phyloP scores from a whole-genome alignment of 2,888 invertebrate species.

The Matsumyia berberina region DNA sequence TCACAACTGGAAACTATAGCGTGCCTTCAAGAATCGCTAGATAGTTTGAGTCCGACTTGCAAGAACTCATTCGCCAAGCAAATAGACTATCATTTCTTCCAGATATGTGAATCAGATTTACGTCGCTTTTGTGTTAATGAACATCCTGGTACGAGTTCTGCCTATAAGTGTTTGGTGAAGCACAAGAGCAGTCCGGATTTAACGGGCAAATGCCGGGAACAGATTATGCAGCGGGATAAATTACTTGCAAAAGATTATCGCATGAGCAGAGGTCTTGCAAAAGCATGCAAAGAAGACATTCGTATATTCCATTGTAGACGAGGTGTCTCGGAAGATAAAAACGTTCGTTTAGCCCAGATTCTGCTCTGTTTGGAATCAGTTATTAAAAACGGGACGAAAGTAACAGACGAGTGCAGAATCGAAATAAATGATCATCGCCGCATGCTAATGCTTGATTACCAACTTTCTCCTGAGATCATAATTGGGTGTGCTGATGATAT shows the following conservation, averaged over 20 bases:
- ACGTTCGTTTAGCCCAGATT: conserved; percentile 94
- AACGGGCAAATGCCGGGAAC: conserved; percentile 90
- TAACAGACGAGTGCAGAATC: conserved; percentile 91
- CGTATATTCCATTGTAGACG: conserved; percentile 93
- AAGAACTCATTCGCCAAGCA: conserved; percentile 93
- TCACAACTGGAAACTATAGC: conserved; percentile 93
- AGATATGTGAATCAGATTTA: conserved; percentile 94
- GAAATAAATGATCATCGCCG: conserved; percentile 97
- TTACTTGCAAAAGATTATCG: conserved; percentile 95
- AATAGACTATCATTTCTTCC: conserved; percentile 94
- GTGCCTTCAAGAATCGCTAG: conserved; percentile 91
- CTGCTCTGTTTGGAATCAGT: conserved; percentile 95
- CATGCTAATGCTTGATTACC: conserved; percentile 96
- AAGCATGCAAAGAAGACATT: conserved; percentile 96
- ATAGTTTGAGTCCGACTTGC: conserved; percentile 88
- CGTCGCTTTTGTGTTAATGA: conserved; percentile 91
- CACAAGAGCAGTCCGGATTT: conserved; percentile 90
- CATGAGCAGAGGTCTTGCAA: conserved; percentile 94
- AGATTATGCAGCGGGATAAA: conserved; percentile 93
- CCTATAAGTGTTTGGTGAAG: conserved; percentile 95
- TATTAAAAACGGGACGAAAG: conserved; percentile 88
- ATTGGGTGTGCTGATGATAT: conserved; percentile 94
- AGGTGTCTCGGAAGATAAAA: conserved; percentile 92
- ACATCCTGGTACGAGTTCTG: conserved; percentile 90
- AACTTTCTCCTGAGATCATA: conserved; percentile 96